Evolutionary conservation across 2,888 invertebrate species (phyloP).

Genomic region (Drosophila neonasuta): DNA sequence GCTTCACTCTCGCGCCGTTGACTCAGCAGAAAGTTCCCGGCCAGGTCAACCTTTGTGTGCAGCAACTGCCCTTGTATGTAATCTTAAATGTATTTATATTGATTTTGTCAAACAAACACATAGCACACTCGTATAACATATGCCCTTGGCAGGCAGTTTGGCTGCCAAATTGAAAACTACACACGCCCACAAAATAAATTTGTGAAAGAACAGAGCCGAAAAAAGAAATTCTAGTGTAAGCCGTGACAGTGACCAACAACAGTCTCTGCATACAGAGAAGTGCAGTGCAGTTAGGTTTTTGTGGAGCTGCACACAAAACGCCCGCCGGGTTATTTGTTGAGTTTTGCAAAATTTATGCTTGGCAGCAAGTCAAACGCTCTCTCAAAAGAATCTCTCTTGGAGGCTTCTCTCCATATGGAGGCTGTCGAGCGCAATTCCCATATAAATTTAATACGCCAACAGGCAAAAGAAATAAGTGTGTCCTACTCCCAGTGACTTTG

Average conservation of each 20-base stretch:
- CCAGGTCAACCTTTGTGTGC: conserved; percentile 44
- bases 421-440: conserved; percentile 65
- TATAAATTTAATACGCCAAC: conserved; percentile 77
- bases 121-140: conserved; percentile 15
- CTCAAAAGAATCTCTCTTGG: conserved; percentile 17
- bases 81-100: conserved; percentile 67
- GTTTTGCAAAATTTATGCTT: conserved; percentile 76
- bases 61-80: conserved; percentile 44
- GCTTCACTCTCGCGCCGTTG: conserved; percentile 21
- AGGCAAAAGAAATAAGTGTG: conserved; percentile 70
- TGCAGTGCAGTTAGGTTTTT: conserved; percentile 11
- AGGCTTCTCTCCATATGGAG: conserved; percentile 49
- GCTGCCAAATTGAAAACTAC: conserved; percentile 72
- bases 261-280: conserved; percentile 36
- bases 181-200: conserved; percentile 74
- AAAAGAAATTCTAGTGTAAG: conserved; percentile 10
- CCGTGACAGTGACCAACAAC: conserved; percentile 66
- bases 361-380: conserved; percentile 73
- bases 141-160: conserved; percentile 52
- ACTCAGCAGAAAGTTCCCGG: conserved; percentile 33
- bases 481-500: conserved; percentile 7
- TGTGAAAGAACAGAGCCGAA: conserved; percentile 33
- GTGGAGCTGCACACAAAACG: conserved; percentile 11
- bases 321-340: conserved; percentile 68
- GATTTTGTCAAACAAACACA: conserved; percentile 57